Evolutionary conservation across 2,113 vertebrate genomes (phyloP).

Genomic region (Phocoena phocoena): DNA sequence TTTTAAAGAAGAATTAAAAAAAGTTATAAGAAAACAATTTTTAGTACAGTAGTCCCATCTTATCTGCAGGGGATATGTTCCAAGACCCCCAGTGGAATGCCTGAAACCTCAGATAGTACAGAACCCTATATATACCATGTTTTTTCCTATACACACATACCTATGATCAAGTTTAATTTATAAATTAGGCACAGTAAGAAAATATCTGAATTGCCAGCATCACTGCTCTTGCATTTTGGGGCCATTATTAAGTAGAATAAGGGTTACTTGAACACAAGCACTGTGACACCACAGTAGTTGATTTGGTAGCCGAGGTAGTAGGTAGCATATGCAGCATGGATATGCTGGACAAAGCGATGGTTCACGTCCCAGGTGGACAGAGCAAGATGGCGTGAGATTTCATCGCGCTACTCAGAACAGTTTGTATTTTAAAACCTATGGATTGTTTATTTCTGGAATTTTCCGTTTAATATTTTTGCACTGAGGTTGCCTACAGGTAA

Average conservation of each 20-base stretch:
- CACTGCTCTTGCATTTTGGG: neutral
- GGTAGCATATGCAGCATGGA: neutral
- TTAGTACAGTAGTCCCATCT: neutral
- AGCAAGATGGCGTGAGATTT: neutral
- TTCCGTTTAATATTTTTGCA: neutral
- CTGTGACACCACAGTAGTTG: neutral
- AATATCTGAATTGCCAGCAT: neutral
- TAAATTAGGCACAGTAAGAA: neutral
- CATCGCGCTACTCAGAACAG: neutral
- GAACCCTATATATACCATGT: neutral
- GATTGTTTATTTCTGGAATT: neutral
- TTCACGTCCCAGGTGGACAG: neutral
- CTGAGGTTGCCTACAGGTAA: neutral
- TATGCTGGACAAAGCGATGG: neutral
- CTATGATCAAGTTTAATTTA: neutral
- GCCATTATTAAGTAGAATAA: neutral
- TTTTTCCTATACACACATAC: neutral
- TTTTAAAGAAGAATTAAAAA: neutral
- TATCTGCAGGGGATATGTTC: neutral
- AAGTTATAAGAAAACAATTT: neutral
- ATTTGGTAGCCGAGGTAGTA: too few relatives aligned
- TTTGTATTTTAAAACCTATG: neutral
- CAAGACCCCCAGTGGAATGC: neutral
- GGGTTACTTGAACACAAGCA: neutral
- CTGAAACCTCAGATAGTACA: neutral